Conservation (phyloP, 35 echinoderm and acorn worm species). For the Hemicentrotus pulcherrimus region DNA sequence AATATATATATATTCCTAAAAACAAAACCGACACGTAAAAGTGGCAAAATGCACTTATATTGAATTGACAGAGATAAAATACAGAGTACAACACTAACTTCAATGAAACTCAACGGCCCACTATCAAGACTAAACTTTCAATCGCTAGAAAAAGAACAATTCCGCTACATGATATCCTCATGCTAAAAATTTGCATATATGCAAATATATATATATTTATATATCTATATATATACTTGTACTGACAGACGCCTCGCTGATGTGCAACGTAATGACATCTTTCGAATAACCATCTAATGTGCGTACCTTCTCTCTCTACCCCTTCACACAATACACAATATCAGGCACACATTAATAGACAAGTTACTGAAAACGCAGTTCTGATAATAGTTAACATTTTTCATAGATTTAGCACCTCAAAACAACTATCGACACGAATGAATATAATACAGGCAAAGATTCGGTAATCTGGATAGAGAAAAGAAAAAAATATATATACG, state of each 20-base stretch:
- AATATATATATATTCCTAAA: neutral
- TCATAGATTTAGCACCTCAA: slow-evolving; percentile 1
- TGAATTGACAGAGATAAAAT: neutral
- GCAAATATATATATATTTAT: slow-evolving; percentile 20
- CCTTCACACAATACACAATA: neutral
- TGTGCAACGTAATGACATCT: neutral
- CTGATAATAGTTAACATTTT: neutral
- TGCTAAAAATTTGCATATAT: slow-evolving; percentile 5
- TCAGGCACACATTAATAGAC: neutral
- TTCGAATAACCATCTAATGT: neutral
- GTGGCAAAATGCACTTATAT: neutral
- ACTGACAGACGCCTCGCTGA: neutral
- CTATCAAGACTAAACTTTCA: too few species aligned
- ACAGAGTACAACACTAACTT: neutral
- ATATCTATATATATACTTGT: slow-evolving; percentile 7
- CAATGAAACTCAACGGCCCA: neutral
- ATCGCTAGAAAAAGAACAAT: neutral
- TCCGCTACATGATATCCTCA: neutral
- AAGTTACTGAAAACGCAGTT: neutral
- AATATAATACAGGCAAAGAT: slow-evolving; percentile 7
- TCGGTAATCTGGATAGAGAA: neutral
- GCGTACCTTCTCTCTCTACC: neutral
- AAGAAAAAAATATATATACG: neutral
- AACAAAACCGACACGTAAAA: neutral
- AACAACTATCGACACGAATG: neutral